These are phyloP conservation scores for Himalopsyche anomala DNA, from an alignment of 2,888 invertebrate genomes.

Conservation along the genomic window DNA sequence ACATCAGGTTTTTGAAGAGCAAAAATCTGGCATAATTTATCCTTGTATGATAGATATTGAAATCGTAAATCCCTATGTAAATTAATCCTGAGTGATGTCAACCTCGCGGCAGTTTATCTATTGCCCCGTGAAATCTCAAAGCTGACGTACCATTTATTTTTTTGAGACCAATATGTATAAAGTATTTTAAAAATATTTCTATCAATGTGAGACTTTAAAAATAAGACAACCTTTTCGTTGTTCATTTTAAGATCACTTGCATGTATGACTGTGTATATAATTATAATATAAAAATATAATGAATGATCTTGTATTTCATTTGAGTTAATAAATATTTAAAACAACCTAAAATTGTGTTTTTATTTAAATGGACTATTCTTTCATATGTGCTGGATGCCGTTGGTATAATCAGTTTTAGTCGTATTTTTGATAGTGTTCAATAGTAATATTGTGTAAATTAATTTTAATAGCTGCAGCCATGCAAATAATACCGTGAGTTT, in stretches of 20 bases:
- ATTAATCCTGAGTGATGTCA: neutral
- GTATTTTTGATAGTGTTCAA: too few relatives aligned
- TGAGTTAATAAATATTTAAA: slow-evolving; percentile 56
- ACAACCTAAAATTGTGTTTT: neutral
- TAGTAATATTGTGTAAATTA: too few relatives aligned
- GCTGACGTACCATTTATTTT: slow-evolving; percentile 25
- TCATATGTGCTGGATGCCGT: too few relatives aligned
- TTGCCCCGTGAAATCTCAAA: slow-evolving; percentile 15
- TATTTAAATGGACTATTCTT: neutral
- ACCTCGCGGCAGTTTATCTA: neutral
- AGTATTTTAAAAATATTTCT: slow-evolving; percentile 41
- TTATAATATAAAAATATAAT: slow-evolving; percentile 47
- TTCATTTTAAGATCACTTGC: slow-evolving; percentile 46
- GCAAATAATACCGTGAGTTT: too few relatives aligned
- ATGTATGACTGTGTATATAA: slow-evolving; percentile 52
- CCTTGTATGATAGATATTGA: neutral
- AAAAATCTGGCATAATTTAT: neutral
- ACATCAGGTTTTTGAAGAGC: too few relatives aligned
- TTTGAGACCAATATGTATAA: slow-evolving; percentile 44
- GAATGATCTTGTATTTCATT: slow-evolving; percentile 58
- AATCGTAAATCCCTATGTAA: neutral
- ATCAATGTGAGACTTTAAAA: slow-evolving; percentile 47
- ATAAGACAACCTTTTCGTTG: slow-evolving; percentile 31
- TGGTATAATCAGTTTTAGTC: too few relatives aligned
- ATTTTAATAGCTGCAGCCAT: too few relatives aligned